These are phyloP conservation scores for Chloroclysta siterata DNA, from an alignment of 2,888 invertebrate species.

Conservation along the genomic window DNA sequence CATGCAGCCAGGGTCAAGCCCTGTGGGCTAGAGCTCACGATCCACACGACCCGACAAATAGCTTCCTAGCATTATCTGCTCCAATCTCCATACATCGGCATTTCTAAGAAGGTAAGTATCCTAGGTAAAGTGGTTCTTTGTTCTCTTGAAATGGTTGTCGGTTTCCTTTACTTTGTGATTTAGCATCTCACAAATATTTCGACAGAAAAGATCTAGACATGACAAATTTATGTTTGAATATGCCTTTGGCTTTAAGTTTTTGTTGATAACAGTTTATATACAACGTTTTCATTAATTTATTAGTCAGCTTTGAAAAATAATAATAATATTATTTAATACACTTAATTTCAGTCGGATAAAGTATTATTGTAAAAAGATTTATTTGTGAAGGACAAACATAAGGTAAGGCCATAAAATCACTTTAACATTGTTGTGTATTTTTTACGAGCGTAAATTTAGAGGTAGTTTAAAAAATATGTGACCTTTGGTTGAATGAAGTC, in stretches of 20 bases:
- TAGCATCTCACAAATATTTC: background rate
- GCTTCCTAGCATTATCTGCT: constrained; percentile 57
- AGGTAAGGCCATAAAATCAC: background rate
- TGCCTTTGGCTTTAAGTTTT: no score
- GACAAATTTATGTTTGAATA: no score
- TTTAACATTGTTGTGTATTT: background rate
- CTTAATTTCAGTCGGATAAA: no score
- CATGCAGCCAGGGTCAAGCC: constrained; percentile 53
- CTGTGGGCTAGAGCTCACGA: constrained; percentile 59
- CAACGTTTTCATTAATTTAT: no score
- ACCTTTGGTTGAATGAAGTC: no score
- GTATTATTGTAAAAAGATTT: no score
- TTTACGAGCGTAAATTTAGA: background rate
- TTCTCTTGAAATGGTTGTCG: constrained; percentile 18
- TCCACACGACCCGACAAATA: constrained; percentile 57
- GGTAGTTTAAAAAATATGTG: background rate
- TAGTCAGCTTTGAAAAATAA: no score
- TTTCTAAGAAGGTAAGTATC: constrained; percentile 2
- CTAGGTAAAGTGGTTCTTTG: constrained; percentile 24
- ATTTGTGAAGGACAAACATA: background rate
- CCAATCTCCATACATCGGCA: constrained; percentile 26
- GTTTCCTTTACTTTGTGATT: constrained; percentile 7
- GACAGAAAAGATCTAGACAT: no score
- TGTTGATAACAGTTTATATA: no score
- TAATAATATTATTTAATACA: no score